Evolutionary conservation across 1,140 invertebrate genomes (phyloP), one percentile per base, ranked within the genome.

Genomic region (Drosophila malerkotliana): DNA sequence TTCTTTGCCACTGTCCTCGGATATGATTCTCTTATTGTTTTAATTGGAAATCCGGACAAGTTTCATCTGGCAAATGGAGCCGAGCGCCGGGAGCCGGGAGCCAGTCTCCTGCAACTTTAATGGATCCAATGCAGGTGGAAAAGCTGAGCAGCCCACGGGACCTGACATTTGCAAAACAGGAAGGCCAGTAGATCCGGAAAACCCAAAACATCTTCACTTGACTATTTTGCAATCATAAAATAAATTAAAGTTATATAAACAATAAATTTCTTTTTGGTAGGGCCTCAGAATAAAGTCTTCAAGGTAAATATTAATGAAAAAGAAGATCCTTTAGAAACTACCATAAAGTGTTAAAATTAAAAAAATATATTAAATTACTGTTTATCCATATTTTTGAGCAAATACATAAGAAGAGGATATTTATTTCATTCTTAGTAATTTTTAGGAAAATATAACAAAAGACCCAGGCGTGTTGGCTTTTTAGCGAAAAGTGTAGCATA

Each of bases 21-120:
- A 68, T 56, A 69, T 68, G 63, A 69, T 68, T 68, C 49, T 37
- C 14, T 55, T 69, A 69, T 68, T 69, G 66, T 68, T 51, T 69
- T 69, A 69, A 69, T 69, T 68, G 66, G 30, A 69, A 69, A 69
- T 69, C 66, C 66, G 41, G 51, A 47, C 30, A 37, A 56, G 63
- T 56, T 69, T 48, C 66, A 69, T 68, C 32, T 56, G 30, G 15
- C 66, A 69, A 69, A 69, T 69, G 63, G 63, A 68, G n/a, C 51
- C 47, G 41, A 30, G 32, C 48, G 44, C 30, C 3, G 21, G 9
- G 18, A 48, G 45, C 14, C 21, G 18, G 45, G 9, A 12, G n/a
- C 14, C 21, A 24, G 21, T 12, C 47, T 24, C 24, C 12, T n/a
- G 30, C 12, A 39, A 28, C 30, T 15, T 14, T 49, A 63, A 64